These are phyloP conservation scores for Caerostris extrusa DNA, from an alignment of 1,140 invertebrate species.

Conservation along the genomic window DNA sequence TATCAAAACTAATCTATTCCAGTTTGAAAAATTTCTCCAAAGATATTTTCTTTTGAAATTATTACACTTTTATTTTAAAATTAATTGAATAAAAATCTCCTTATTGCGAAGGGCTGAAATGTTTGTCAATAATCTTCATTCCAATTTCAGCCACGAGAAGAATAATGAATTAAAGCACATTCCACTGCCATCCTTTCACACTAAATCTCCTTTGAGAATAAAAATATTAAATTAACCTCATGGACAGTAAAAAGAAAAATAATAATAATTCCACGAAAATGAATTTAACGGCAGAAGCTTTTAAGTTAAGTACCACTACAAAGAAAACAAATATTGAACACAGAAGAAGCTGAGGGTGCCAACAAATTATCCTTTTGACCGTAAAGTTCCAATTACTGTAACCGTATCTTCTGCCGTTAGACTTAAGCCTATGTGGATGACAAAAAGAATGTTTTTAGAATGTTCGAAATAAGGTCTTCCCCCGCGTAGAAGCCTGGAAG, in stretches of 20 bases:
- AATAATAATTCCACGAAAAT: neutral
- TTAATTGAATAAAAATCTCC: neutral
- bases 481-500: neutral
- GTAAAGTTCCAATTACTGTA: neutral
- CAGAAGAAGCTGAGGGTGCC: neutral
- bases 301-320: neutral
- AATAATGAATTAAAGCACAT: neutral
- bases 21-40: neutral
- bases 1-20: too few relatives aligned
- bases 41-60: neutral
- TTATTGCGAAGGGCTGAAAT: too few relatives aligned
- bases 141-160: neutral
- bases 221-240: neutral
- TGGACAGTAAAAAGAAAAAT: neutral
- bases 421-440: neutral
- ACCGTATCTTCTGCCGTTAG: constrained; percentile 3
- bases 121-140: neutral
- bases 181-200: neutral
- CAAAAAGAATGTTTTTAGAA: constrained; percentile 3
- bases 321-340: neutral
- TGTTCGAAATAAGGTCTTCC: neutral
- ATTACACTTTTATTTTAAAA: neutral
- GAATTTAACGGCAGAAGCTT: neutral
- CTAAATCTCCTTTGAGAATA: neutral
- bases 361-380: constrained; percentile 1